phyloP scores from a whole-genome alignment of 2,113 vertebrate genomes.

The Nannobrachium achirus region DNA sequence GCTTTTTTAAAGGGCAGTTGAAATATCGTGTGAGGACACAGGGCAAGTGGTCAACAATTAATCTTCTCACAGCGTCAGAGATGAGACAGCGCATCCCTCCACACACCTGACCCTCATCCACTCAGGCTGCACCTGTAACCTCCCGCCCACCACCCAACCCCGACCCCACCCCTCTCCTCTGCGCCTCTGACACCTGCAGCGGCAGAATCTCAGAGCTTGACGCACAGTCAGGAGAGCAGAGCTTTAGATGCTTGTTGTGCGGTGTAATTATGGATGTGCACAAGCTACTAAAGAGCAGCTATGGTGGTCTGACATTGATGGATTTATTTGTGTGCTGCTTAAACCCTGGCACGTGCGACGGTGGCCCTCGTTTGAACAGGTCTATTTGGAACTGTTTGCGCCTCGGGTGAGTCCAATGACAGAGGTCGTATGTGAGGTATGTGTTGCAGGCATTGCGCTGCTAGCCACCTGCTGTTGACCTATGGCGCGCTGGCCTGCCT shows the following conservation, averaged over 20 bases:
- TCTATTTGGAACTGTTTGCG: slow-evolving; percentile 1
- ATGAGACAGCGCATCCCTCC: background rate
- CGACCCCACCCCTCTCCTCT: background rate
- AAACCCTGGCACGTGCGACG: slow-evolving; percentile 11
- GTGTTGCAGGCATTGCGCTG: slow-evolving; percentile 15
- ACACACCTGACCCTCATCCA: too few relatives aligned
- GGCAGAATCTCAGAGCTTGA: background rate
- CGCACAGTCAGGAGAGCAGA: slow-evolving; percentile 17
- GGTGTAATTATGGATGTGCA: background rate
- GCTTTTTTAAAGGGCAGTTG: background rate
- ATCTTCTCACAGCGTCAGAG: background rate
- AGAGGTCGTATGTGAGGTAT: background rate
- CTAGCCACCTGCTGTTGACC: slow-evolving; percentile 54
- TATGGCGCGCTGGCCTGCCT: slow-evolving; percentile 23
- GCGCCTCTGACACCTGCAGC: slow-evolving; percentile 10
- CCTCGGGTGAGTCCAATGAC: background rate
- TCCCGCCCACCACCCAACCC: background rate
- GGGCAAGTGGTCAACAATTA: background rate
- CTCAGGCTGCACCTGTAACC: too few relatives aligned
- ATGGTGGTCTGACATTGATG: slow-evolving; percentile 12
- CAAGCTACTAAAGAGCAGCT: slow-evolving; percentile 6
- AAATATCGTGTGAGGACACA: background rate
- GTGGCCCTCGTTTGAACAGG: slow-evolving; percentile 28
- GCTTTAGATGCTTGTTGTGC: background rate
- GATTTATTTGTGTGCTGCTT: slow-evolving; percentile 45